phyloP scores from a whole-genome alignment of 2,113 vertebrate genomes.

The Mionectes macconnelli region DNA sequence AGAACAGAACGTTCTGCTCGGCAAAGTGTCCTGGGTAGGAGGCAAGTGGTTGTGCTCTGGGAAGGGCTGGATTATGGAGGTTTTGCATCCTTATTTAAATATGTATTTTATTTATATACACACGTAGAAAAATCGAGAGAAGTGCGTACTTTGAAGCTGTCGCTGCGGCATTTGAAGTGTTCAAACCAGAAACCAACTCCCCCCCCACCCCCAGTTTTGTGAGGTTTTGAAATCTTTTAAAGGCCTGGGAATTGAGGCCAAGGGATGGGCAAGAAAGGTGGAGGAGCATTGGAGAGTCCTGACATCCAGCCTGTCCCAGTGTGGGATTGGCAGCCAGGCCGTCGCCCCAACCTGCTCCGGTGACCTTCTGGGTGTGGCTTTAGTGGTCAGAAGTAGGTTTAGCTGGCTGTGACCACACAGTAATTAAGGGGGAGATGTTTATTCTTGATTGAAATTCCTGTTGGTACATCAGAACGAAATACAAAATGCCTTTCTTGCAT shows the following conservation, averaged over 20 bases:
- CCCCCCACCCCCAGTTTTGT: accelerated
- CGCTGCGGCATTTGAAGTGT: not conserved
- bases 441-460: too few relatives aligned
- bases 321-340: accelerated
- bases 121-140: not conserved
- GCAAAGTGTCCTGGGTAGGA: not conserved
- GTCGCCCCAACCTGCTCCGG: accelerated
- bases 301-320: not conserved
- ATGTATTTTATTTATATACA: accelerated
- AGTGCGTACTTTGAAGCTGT: accelerated
- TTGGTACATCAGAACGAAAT: not conserved
- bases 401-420: not conserved
- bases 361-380: accelerated
- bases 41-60: not conserved
- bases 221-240: not conserved
- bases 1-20: not conserved
- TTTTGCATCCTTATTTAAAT: not conserved
- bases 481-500: not conserved
- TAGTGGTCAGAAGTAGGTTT: not conserved
- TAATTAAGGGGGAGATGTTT: not conserved
- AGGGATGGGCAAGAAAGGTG: not conserved
- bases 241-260: too few relatives aligned
- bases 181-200: not conserved
- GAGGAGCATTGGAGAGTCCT: accelerated
- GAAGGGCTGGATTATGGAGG: not conserved